Percentiles rank a stretch among this genome's conserved stretches.
Evolutionary conservation across 2,797 vertebrate species (phyloP).

Genomic region (Enteromius mattozi): DNA sequence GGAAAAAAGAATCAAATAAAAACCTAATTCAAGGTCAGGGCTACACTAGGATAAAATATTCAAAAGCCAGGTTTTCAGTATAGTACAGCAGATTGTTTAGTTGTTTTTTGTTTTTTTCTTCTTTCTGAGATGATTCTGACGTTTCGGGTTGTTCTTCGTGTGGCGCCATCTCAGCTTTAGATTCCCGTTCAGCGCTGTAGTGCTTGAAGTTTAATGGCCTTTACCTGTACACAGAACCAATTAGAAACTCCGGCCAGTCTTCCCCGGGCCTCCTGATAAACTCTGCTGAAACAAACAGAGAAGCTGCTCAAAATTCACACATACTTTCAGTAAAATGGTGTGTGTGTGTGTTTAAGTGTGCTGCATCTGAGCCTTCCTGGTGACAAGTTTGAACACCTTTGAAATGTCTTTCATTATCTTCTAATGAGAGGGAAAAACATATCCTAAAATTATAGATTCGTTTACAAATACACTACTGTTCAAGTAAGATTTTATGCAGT

Average conservation of each 20-base stretch:
- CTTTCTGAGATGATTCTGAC: slow-evolving; percentile 84
- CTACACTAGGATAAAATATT: slow-evolving; percentile 81
- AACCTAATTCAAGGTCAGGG: slow-evolving; percentile 76
- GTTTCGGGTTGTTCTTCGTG: slow-evolving; percentile 71
- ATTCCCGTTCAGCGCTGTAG: slow-evolving; percentile 57
- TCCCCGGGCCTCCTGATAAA: slow-evolving; percentile 91
- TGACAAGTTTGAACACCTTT: background rate
- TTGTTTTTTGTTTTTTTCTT: slow-evolving; percentile 56
- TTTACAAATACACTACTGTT: background rate
- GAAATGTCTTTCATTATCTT: background rate
- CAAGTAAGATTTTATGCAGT: background rate
- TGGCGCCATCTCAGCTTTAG: slow-evolving; percentile 83
- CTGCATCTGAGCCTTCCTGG: slow-evolving; percentile 58
- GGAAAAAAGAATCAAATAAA: slow-evolving; percentile 67
- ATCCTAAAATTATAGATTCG: background rate
- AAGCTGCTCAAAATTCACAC: slow-evolving; percentile 41
- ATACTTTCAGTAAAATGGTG: background rate
- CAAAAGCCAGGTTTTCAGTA: slow-evolving; percentile 86
- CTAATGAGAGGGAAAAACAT: background rate
- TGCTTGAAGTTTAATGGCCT: slow-evolving; percentile 83
- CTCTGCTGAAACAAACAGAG: slow-evolving; percentile 73
- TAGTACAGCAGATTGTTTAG: slow-evolving; percentile 86
- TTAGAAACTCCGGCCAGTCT: slow-evolving; percentile 90
- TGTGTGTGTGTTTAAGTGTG: slow-evolving; percentile 10
- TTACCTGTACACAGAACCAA: slow-evolving; percentile 84